phyloP scores from a whole-genome alignment of 1,140 invertebrate genomes.

The Uloborus diversus region DNA sequence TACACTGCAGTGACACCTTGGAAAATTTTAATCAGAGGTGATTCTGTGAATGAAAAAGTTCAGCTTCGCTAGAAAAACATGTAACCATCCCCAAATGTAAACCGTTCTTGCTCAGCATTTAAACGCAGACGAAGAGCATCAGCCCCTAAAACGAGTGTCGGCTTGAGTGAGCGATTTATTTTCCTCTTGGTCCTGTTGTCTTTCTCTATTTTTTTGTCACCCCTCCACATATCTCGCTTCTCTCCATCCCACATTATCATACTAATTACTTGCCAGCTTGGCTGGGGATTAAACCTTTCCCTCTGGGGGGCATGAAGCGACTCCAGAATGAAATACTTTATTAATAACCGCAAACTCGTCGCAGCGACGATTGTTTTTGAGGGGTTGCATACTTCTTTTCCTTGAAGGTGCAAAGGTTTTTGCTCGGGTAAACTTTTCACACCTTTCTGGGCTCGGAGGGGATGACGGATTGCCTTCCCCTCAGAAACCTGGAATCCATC shows the following conservation, averaged over 20 bases:
- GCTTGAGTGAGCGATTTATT: conserved; percentile 52
- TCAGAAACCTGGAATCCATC: conserved; percentile 10
- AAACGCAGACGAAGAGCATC: too few species aligned
- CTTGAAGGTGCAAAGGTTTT: conserved; percentile 32
- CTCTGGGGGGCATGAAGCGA: conserved; percentile 8
- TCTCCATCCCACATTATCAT: conserved; percentile 39
- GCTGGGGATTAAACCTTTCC: conserved; percentile 42
- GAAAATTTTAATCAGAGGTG: too few species aligned
- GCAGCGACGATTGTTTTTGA: conserved; percentile 41
- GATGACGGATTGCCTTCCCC: neutral
- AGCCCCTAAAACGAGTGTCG: conserved; percentile 10
- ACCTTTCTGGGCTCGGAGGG: conserved; percentile 32
- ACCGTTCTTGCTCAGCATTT: too few species aligned
- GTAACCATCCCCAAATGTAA: too few species aligned
- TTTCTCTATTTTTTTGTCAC: conserved; percentile 3
- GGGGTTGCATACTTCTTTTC: neutral
- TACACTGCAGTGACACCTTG: too few species aligned
- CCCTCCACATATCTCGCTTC: too few species aligned
- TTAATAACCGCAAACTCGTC: conserved; percentile 50
- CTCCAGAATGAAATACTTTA: conserved; percentile 50
- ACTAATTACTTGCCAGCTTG: conserved; percentile 57
- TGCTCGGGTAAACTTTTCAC: conserved; percentile 48
- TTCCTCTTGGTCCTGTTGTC: neutral
- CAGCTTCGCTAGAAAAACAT: too few species aligned
- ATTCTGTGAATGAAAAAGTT: too few species aligned